Base-by-base conservation (phyloP, 2,797 vertebrate genomes). In the Stomatorhinus walkeri region DNA sequence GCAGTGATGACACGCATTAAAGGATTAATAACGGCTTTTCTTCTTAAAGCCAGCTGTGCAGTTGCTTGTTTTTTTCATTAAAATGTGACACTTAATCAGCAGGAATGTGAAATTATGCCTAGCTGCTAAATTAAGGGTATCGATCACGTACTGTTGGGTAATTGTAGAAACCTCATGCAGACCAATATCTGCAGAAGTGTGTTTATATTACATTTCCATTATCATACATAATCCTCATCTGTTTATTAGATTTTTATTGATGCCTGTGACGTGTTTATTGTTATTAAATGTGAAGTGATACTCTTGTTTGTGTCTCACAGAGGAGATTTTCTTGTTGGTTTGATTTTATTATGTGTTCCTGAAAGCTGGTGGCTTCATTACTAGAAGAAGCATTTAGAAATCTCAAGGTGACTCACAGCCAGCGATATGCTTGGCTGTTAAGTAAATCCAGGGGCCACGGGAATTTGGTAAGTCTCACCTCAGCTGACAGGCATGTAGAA, bases 81-180 rank as follows among this genome's bases (percentile, higher is more conserved):
- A 86, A 86, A 54, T 86, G 84, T 54, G 28, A 54, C 51, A 56
- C 49, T 85, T 85, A 85, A 85, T 51, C 49, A 54, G 84, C n/a
- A 32, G 22, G 48, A 85, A 85, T 22, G 43, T 16, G 84, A 85
- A 85, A 85, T 85, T 51, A 85, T 85, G n/a, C 28, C 24, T 32
- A 8, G n/a, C 84, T 86, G 19, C 24, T 56, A 86, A 54, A 86
- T 54, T 54, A 36, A 36, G 84, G 51, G 28, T 86, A 83, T 83
- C 79, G 40, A 49, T 83, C 79, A 83, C 16, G 24, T 19, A 51
- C n/a, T 51, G 22, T 28, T 85, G 49, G 28, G 24, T 51, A 54
- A 85, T 85, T 51, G 49, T 52, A 83, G 84, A 54, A 85, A 85
- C 46, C 24, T 51, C 43, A 54, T 36, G 12, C 40, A 51, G 84